Percentiles rank a stretch among this genome's conserved stretches.
Conservation (phyloP, 2,888 invertebrate species). For the Orgyia antiqua region DNA sequence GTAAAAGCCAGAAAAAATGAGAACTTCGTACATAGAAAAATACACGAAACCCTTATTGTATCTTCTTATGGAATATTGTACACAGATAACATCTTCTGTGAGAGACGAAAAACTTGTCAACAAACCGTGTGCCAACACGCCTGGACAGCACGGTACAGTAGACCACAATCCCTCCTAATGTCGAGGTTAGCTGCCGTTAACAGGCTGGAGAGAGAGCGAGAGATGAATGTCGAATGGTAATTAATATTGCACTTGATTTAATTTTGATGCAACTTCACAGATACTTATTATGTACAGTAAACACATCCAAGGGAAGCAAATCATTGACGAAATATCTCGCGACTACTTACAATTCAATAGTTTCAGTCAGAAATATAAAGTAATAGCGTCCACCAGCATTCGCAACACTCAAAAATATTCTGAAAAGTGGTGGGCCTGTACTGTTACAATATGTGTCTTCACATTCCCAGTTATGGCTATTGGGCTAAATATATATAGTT, state of each 20-base stretch:
- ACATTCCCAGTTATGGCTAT: slow-evolving; percentile 41
- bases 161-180: too few relatives aligned
- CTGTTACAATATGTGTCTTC: slow-evolving; percentile 26
- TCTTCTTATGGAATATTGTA: too few relatives aligned
- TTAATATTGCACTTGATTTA: neutral
- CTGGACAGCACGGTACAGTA: too few relatives aligned
- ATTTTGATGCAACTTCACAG: slow-evolving; percentile 22
- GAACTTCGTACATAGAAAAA: too few relatives aligned
- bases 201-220: too few relatives aligned
- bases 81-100: too few relatives aligned
- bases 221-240: neutral
- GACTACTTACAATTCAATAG: slow-evolving; percentile 36
- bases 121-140: too few relatives aligned
- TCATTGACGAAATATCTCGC: slow-evolving; percentile 41
- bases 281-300: slow-evolving; percentile 40
- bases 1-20: too few relatives aligned
- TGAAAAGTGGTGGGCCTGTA: slow-evolving; percentile 37
- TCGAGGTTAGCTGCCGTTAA: too few relatives aligned
- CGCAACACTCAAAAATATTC: slow-evolving; percentile 29
- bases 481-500: slow-evolving; percentile 30
- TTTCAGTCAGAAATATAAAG: slow-evolving; percentile 18
- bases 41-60: too few relatives aligned
- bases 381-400: slow-evolving; percentile 20
- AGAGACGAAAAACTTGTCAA: too few relatives aligned
- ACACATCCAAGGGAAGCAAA: slow-evolving; percentile 23